phyloP scores from a whole-genome alignment of 2,888 invertebrate genomes.

The Nomada flava region DNA sequence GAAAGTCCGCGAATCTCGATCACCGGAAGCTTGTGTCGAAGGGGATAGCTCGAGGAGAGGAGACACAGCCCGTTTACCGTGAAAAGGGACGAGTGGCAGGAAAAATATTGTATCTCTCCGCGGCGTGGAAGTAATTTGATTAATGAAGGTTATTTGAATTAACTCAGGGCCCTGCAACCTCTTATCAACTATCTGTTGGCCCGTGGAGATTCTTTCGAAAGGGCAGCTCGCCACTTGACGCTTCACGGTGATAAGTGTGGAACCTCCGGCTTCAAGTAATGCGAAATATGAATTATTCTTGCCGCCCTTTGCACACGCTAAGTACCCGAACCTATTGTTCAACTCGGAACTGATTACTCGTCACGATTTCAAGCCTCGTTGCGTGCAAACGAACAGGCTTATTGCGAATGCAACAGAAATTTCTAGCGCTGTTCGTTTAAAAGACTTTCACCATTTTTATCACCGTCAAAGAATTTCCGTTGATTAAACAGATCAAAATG shows the following conservation, averaged over 20 bases:
- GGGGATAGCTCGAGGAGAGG: constrained; percentile 41
- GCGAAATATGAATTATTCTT: constrained; percentile 61
- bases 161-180: constrained; percentile 58
- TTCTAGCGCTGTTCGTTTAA: neutral
- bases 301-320: constrained; percentile 36
- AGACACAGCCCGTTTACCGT: constrained; percentile 27
- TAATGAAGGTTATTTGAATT: constrained; percentile 73
- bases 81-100: neutral
- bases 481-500: too few relatives aligned
- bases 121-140: constrained; percentile 65
- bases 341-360: constrained; percentile 55
- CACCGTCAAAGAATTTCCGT: neutral
- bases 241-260: constrained; percentile 54
- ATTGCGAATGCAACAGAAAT: neutral
- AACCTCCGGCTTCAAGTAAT: constrained; percentile 43
- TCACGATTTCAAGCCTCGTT: constrained; percentile 43
- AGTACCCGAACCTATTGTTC: constrained; percentile 60
- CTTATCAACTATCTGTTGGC: constrained; percentile 52
- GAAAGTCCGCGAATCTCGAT: constrained; percentile 21
- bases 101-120: constrained; percentile 60
- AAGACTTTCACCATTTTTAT: constrained; percentile 31
- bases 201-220: constrained; percentile 45
- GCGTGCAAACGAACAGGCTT: constrained; percentile 49
- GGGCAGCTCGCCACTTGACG: constrained; percentile 18
- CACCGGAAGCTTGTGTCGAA: constrained; percentile 21